Evolutionary conservation across 2,113 vertebrate genomes (phyloP).

Genomic region (Caracal caracal): DNA sequence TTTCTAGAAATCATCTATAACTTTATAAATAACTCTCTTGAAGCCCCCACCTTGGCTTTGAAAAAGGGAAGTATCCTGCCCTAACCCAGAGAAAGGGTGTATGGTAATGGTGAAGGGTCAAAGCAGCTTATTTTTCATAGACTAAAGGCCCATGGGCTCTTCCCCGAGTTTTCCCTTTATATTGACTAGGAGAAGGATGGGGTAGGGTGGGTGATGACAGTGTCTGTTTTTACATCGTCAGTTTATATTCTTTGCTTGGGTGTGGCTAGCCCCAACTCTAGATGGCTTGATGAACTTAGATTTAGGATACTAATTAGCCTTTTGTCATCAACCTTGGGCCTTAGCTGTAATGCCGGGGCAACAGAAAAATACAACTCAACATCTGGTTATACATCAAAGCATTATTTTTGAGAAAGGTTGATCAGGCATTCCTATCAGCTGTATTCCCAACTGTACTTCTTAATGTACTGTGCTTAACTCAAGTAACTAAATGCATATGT

Average conservation of each 20-base stretch:
- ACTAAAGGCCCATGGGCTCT: not conserved
- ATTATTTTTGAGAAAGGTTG: conserved; percentile 28
- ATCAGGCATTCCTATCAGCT: not conserved
- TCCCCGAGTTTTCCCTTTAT: not conserved
- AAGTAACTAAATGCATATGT: conserved; percentile 42
- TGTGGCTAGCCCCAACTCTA: not conserved
- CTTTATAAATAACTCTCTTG: not conserved
- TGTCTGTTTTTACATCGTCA: not conserved
- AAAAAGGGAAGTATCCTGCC: not conserved
- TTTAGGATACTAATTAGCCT: not conserved
- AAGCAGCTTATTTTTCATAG: not conserved
- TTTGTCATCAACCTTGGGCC: not conserved
- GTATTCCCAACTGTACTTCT: not conserved
- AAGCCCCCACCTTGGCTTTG: not conserved
- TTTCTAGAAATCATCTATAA: not conserved
- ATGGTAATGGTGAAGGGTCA: not conserved
- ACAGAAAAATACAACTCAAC: not conserved
- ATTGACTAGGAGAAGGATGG: not conserved
- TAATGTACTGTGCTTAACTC: conserved; percentile 29
- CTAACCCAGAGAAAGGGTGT: not conserved
- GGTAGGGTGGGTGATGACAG: not conserved
- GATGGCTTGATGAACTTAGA: not conserved
- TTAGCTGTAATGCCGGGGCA: conserved; percentile 32
- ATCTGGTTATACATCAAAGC: not conserved
- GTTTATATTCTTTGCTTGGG: not conserved